Evolutionary conservation across 2,888 invertebrate genomes (phyloP).

Genomic region (Tenodera sinensis): DNA sequence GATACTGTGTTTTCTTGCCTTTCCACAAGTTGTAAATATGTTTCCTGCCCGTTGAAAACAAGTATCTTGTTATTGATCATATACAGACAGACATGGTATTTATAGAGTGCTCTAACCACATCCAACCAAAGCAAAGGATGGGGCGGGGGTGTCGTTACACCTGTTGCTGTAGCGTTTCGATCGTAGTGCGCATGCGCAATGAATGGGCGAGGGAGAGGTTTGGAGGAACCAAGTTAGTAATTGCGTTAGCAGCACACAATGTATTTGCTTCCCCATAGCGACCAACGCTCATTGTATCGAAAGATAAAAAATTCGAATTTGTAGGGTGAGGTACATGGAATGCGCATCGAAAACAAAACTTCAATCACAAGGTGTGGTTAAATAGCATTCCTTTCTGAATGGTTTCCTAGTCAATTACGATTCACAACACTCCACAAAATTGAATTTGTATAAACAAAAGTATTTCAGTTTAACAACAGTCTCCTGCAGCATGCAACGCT

Average conservation of each 20-base stretch:
- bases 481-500: too few species aligned
- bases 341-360: too few species aligned
- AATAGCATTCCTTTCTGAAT: too few species aligned
- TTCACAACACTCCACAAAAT: too few species aligned
- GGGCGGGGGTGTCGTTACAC: neutral
- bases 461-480: too few species aligned
- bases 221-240: neutral
- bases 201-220: neutral
- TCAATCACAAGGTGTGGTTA: too few species aligned
- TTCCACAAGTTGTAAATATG: neutral
- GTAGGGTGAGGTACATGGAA: too few species aligned
- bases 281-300: neutral
- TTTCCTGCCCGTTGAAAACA: neutral
- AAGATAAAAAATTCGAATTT: neutral
- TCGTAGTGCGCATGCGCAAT: neutral
- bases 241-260: neutral
- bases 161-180: neutral
- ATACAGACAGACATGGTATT: neutral
- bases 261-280: neutral
- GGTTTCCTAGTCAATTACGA: too few species aligned
- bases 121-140: neutral
- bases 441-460: too few species aligned
- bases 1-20: too few species aligned
- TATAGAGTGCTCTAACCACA: neutral
- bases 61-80: neutral